Evolutionary conservation across 2,113 vertebrate genomes (phyloP), one percentile per base, ranked within the genome.

Genomic region (Alosa alosa): DNA sequence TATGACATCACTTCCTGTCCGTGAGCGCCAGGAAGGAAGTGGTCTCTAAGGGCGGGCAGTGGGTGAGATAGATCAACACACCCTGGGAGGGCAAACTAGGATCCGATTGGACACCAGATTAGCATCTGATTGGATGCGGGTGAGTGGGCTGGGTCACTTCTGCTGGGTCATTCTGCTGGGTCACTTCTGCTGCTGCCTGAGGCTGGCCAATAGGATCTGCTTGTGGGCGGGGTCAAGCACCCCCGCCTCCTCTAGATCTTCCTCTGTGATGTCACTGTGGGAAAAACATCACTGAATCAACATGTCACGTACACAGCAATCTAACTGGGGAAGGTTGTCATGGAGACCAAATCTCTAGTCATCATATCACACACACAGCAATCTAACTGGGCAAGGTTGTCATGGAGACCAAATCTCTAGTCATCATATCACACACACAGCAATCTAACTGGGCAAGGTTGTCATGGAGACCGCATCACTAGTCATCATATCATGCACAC

Each of bases 211-310:
- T 78, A 99, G 94, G 25, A 98, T 90, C 6, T 91, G 94, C 87
- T 99, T 98, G 94, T 99, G 98, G 85, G 91, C n/a, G 0, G 96
- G 93, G 82, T 99, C 98, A 41, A 94, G 92, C 83, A 99, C 96
- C 0, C 98, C 98, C 0, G 97, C 97, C 92, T 99, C 98, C 90
- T 99, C 98, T 90, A 99, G 92, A 92, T 99, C 98, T 87, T 99
- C 98, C 89, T 99, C 97, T 0, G 97, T 98, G 92, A 99, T 99
- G 92, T 99, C 98, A 89, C 98, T 99, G 94, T 31, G 82, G 52
- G 64, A 50, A 50, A 5, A 15, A 3, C 15, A 18, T 55, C 52
- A 55, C 2, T 18, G 15, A 49, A 13, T 17, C 15, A 17, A 17
- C 50, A 52, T 52, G 50, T 18, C 50, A 49, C 47, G 10, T 6